phyloP scores from a whole-genome alignment of 1,140 invertebrate species.

The Dryas iulia region DNA sequence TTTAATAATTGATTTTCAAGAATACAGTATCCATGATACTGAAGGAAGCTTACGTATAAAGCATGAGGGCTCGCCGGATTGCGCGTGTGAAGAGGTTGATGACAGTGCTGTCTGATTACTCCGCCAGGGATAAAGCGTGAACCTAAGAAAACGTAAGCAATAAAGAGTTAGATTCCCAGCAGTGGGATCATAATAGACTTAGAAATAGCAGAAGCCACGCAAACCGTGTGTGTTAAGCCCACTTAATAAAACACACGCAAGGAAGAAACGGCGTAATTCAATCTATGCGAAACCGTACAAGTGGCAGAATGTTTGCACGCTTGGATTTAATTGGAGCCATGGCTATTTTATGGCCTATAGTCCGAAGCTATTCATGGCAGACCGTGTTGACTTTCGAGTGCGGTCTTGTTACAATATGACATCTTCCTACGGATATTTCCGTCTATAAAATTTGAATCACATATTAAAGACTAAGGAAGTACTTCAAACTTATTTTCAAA shows the following conservation, averaged over 20 bases:
- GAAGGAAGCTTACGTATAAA: too few species aligned
- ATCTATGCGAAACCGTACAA: not conserved
- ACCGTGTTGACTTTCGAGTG: not conserved
- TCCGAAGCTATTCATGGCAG: not conserved
- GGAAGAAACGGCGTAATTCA: constrained; percentile 1
- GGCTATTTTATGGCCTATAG: not conserved
- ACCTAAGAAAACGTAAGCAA: too few species aligned
- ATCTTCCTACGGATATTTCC: not conserved
- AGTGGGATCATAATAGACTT: not conserved
- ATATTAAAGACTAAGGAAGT: not conserved
- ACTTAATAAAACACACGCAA: constrained; percentile 4
- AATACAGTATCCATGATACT: too few species aligned
- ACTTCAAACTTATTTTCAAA: too few species aligned
- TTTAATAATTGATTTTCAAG: too few species aligned
- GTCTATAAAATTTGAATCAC: not conserved
- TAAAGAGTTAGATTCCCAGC: not conserved
- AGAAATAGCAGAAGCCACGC: not conserved
- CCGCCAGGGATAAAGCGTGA: too few species aligned
- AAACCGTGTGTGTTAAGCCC: not conserved
- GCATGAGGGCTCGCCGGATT: too few species aligned
- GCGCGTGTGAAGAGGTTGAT: too few species aligned
- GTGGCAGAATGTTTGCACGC: constrained; percentile 1
- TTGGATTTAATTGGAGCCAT: not conserved
- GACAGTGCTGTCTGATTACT: too few species aligned
- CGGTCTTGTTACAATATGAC: not conserved